A percentile compares a stretch with the other conserved stretches of the same genome.
These are phyloP conservation scores for Bubo scandiacus DNA, from an alignment of 2,113 vertebrate genomes.

Conservation along the genomic window DNA sequence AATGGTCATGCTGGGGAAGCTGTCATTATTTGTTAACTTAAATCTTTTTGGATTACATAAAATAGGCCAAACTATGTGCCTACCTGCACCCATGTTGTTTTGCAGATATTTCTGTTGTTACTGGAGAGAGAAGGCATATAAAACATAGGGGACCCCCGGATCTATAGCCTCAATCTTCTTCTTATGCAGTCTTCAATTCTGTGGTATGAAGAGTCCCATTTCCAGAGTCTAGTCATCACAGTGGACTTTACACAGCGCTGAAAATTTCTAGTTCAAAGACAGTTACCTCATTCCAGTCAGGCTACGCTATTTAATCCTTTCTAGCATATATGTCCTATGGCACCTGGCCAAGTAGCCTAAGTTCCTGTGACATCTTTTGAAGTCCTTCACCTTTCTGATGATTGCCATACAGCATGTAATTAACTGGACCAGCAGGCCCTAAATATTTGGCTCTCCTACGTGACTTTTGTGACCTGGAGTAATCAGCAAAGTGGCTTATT, in stretches of 20 bases:
- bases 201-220: not conserved
- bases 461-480: not conserved
- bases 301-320: not conserved
- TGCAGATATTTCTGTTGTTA: not conserved
- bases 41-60: not conserved
- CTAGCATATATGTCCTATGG: not conserved
- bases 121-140: not conserved
- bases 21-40: not conserved
- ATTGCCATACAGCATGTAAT: not conserved
- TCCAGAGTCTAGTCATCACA: not conserved
- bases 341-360: rapidly evolving
- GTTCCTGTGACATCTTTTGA: not conserved
- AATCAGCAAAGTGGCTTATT: not conserved
- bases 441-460: not conserved
- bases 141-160: not conserved
- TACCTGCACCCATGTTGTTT: not conserved
- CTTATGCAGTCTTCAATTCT: not conserved
- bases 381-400: not conserved
- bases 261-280: not conserved
- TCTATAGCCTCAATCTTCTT: not conserved
- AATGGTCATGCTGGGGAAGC: not conserved
- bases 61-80: not conserved
- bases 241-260: not conserved
- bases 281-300: not conserved
- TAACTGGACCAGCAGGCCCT: not conserved